Percentiles rank a stretch among this genome's conserved stretches.
Conservation (phyloP, 23 tunicate genomes). For the Botrylloides violaceus region DNA sequence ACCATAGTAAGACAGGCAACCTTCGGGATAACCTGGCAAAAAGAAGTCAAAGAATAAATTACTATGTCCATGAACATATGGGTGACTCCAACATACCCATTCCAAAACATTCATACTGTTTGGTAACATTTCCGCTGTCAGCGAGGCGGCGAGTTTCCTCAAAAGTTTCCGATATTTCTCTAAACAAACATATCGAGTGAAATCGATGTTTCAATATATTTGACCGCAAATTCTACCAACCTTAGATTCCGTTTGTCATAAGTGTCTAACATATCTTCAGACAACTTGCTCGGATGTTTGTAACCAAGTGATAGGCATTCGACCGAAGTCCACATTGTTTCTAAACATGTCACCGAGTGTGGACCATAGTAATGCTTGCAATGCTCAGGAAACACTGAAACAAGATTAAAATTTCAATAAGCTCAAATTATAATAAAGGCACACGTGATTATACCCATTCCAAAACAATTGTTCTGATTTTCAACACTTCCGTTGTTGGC, state of each 20-base stretch:
- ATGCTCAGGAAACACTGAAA: conserved; percentile 1
- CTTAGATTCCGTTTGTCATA: background rate
- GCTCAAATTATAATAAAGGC: no score
- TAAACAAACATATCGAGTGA: background rate
- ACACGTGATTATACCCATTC: no score
- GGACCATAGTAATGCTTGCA: conserved; percentile 30
- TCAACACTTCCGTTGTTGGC: no score
- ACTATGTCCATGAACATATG: no score
- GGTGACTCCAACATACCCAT: no score
- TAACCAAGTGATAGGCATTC: background rate
- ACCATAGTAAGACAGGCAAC: conserved; percentile 16
- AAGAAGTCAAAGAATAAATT: no score
- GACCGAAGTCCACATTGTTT: conserved; percentile 19
- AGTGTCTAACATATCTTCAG: background rate
- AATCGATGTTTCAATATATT: background rate
- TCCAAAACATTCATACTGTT: conserved; percentile 4
- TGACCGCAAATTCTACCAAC: background rate
- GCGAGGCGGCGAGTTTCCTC: background rate
- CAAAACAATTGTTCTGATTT: no score
- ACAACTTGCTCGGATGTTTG: conserved; percentile 8
- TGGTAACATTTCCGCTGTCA: background rate
- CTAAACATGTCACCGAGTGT: conserved; percentile 14
- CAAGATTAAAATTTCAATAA: no score
- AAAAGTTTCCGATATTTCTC: no score
- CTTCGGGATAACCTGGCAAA: conserved; percentile 27